These are phyloP conservation scores for Cataglyphis altisquamis DNA, from an alignment of 2,888 invertebrate species.

Conservation along the genomic window DNA sequence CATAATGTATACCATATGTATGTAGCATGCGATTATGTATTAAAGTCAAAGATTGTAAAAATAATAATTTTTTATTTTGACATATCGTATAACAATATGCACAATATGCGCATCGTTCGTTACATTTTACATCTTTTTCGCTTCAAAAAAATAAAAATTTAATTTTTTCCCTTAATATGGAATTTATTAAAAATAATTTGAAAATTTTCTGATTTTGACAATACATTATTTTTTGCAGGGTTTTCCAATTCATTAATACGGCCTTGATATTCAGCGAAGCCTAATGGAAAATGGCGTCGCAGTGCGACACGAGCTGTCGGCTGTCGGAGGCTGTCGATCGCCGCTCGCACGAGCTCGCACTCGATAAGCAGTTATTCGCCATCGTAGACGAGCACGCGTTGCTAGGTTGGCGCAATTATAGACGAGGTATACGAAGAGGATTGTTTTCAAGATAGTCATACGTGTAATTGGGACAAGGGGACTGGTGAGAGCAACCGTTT, in stretches of 20 bases:
- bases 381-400: slow-evolving; percentile 81
- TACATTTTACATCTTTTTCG: not conserved
- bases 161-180: not conserved
- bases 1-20: not conserved
- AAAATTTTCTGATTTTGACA: not conserved
- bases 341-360: slow-evolving; percentile 6
- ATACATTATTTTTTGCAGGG: not conserved
- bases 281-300: slow-evolving; percentile 83
- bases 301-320: slow-evolving; percentile 73
- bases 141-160: not conserved
- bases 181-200: not conserved
- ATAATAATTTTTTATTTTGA: not conserved
- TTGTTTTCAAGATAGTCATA: not conserved
- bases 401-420: slow-evolving; percentile 34
- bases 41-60: not conserved
- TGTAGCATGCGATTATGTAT: not conserved
- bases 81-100: not conserved
- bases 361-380: slow-evolving; percentile 81
- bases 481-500: slow-evolving; percentile 1
- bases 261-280: slow-evolving; percentile 47
- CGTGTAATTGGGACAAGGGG: slow-evolving; percentile 1
- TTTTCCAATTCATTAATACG: slow-evolving; percentile 15
- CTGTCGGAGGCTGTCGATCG: slow-evolving; percentile 6
- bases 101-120: not conserved
- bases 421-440: not conserved